These are phyloP conservation scores for Diuraphis noxia DNA, from an alignment of 1,140 invertebrate species.

Conservation along the genomic window DNA sequence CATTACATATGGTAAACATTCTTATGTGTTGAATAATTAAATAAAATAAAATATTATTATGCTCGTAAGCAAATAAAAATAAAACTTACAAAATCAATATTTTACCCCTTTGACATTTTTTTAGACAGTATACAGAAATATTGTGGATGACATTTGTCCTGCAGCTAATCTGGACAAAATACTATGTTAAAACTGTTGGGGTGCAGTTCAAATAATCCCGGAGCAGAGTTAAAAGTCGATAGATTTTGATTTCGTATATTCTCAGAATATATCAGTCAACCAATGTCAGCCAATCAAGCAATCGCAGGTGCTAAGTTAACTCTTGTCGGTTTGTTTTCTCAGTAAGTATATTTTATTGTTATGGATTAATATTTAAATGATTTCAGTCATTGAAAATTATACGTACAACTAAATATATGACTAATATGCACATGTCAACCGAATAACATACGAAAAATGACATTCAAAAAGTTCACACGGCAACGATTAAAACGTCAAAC, in stretches of 20 bases:
- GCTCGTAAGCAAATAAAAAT: neutral
- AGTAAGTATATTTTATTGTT: neutral
- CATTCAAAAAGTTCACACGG: neutral
- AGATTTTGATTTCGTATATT: conserved; percentile 20
- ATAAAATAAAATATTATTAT: neutral
- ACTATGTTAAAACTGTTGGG: neutral
- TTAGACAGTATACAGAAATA: neutral
- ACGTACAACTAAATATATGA: neutral
- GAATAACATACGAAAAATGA: neutral
- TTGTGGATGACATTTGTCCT: neutral
- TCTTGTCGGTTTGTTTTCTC: neutral
- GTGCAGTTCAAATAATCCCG: conserved; percentile 4
- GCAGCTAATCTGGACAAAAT: neutral
- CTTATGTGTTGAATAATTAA: neutral
- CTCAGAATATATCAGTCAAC: neutral
- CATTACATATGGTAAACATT: neutral
- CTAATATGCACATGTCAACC: neutral
- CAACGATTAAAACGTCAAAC: neutral
- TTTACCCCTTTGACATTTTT: neutral
- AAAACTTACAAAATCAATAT: neutral
- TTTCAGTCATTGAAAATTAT: neutral
- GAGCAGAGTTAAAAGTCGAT: neutral
- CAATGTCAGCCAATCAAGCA: neutral
- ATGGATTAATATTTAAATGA: neutral
- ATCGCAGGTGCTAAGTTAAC: conserved; percentile 24